Evolutionary conservation across 2,888 invertebrate genomes (phyloP).

Genomic region (Tiliacea aurago): DNA sequence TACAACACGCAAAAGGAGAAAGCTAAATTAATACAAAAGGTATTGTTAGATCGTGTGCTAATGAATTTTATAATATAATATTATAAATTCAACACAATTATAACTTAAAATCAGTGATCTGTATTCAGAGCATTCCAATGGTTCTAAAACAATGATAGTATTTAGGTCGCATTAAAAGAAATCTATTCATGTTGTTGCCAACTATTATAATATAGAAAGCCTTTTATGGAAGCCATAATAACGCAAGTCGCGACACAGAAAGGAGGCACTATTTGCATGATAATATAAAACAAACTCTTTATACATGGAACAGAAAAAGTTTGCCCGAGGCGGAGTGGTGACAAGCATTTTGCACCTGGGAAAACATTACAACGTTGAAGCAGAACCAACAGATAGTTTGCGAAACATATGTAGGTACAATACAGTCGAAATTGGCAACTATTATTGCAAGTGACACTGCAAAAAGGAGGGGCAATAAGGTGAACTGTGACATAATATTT

Average conservation of each 20-base stretch:
- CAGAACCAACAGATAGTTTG: conserved; percentile 43
- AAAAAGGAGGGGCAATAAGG: conserved; percentile 36
- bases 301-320: conserved; percentile 42
- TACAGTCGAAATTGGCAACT: conserved; percentile 46
- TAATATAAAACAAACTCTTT: conserved; percentile 51
- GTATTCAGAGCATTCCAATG: conserved; percentile 35
- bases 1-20: conserved; percentile 17
- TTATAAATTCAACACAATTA: conserved; percentile 9
- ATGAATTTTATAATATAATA: conserved; percentile 1
- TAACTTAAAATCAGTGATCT: conserved; percentile 32
- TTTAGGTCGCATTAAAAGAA: conserved; percentile 49
- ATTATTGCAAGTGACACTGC: conserved; percentile 37
- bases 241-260: conserved; percentile 31
- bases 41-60: conserved; percentile 11
- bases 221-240: conserved; percentile 43
- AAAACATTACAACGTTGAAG: conserved; percentile 49
- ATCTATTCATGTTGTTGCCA: conserved; percentile 34
- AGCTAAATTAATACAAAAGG: conserved; percentile 27
- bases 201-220: conserved; percentile 44
- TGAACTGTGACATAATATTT: conserved; percentile 38
- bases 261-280: conserved; percentile 55
- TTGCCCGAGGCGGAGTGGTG: conserved; percentile 32
- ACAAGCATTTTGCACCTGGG: conserved; percentile 58
- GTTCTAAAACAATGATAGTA: conserved; percentile 46
- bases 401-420: conserved; percentile 49